phyloP scores from a whole-genome alignment of 23 tunicate species.

The Halocynthia aurantium region DNA sequence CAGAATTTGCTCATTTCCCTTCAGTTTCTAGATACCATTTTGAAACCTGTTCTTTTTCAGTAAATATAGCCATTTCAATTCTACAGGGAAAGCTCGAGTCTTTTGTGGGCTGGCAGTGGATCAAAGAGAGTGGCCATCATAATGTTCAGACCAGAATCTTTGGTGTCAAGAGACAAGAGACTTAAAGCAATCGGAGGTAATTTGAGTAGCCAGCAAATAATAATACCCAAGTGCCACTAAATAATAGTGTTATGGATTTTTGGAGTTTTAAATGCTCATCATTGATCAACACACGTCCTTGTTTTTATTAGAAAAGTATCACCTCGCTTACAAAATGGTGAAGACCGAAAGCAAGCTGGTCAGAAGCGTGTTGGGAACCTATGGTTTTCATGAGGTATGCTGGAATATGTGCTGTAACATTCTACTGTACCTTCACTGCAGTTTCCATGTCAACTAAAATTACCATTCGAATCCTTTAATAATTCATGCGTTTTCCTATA shows the following conservation, averaged over 20 bases:
- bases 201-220: background rate
- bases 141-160: slow-evolving; percentile 84
- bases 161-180: slow-evolving; percentile 67
- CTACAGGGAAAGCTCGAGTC: slow-evolving; percentile 30
- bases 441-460: background rate
- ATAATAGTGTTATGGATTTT: background rate
- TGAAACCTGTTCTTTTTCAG: too few relatives aligned
- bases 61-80: too few relatives aligned
- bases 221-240: background rate
- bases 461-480: background rate
- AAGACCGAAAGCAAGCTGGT: slow-evolving; percentile 93
- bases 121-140: slow-evolving; percentile 62
- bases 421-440: background rate
- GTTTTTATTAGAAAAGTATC: slow-evolving; percentile 72
- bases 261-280: background rate
- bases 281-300: background rate
- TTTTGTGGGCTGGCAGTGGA: slow-evolving; percentile 81
- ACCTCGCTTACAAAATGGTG: slow-evolving; percentile 95
- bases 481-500: too few relatives aligned
- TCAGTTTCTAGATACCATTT: too few relatives aligned
- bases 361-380: slow-evolving; percentile 70
- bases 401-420: background rate
- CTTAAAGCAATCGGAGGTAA: slow-evolving; percentile 82
- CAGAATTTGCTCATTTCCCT: too few relatives aligned
- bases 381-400: slow-evolving; percentile 87